These are phyloP conservation scores for Cataglyphis albicans DNA, from an alignment of 2,888 invertebrate genomes.

Conservation along the genomic window DNA sequence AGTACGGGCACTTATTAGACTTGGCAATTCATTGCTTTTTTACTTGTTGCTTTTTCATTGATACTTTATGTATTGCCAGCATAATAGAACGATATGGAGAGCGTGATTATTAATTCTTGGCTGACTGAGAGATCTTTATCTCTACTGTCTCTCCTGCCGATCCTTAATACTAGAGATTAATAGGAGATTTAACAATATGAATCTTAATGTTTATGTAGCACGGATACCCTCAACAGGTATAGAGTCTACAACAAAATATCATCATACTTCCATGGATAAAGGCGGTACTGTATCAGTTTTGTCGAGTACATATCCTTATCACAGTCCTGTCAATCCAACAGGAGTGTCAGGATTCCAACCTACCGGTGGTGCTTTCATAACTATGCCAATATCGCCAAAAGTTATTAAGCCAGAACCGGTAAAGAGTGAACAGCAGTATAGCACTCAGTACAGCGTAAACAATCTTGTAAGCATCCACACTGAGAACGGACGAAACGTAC, in stretches of 20 bases:
- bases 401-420: conserved; percentile 84
- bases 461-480: conserved; percentile 82
- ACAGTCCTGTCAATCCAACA: conserved; percentile 92
- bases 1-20: too few species aligned
- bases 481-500: conserved; percentile 82
- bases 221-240: conserved; percentile 86
- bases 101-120: too few species aligned
- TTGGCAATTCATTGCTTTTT: too few species aligned
- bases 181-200: conserved; percentile 50
- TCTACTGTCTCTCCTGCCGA: too few species aligned
- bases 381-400: conserved; percentile 90
- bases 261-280: conserved; percentile 86
- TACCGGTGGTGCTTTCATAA: conserved; percentile 96
- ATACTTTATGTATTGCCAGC: too few species aligned
- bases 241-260: conserved; percentile 87
- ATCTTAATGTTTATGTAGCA: conserved; percentile 85
- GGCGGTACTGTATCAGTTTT: conserved; percentile 86
- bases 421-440: conserved; percentile 82
- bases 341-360: conserved; percentile 96
- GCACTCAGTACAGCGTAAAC: conserved; percentile 82
- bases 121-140: too few species aligned
- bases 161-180: neutral
- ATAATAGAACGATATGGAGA: too few species aligned
- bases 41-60: too few species aligned
- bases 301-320: conserved; percentile 87